Conservation (phyloP, 2,888 invertebrate species). For the Dimorphilus gyrociliatus region DNA sequence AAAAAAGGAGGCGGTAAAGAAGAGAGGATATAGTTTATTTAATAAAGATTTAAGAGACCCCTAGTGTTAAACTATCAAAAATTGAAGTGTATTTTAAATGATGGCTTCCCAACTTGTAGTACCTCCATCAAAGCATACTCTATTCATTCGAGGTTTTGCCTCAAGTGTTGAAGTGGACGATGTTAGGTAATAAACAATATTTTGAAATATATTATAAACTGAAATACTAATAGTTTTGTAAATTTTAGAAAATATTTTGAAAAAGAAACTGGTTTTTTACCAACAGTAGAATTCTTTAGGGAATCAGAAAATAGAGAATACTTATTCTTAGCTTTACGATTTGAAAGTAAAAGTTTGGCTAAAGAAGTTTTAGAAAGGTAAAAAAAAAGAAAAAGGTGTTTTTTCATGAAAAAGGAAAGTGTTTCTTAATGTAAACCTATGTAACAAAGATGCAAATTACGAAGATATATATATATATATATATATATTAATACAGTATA, state of each 20-base stretch:
- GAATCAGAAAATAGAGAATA: constrained; percentile 11
- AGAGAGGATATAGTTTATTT: too few species aligned
- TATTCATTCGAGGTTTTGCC: constrained; percentile 13
- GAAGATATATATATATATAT: neutral
- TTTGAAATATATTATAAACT: neutral
- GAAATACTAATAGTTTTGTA: neutral
- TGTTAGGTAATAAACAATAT: constrained; percentile 9
- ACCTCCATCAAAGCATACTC: constrained; percentile 13
- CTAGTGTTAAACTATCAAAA: too few species aligned
- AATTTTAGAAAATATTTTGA: neutral
- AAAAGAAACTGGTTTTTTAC: neutral
- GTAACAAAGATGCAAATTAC: neutral
- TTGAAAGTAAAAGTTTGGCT: constrained; percentile 13
- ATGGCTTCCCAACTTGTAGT: constrained; percentile 12
- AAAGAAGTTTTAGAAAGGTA: constrained; percentile 13
- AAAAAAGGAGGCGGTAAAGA: too few species aligned
- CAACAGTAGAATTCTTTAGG: constrained; percentile 14
- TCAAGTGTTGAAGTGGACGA: constrained; percentile 9
- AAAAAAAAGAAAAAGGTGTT: too few species aligned
- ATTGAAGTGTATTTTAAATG: too few species aligned
- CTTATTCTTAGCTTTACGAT: constrained; percentile 12
- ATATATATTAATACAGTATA: too few species aligned
- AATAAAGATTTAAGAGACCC: too few species aligned
- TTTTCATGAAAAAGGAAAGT: too few species aligned
- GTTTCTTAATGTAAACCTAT: too few species aligned